phyloP scores from a whole-genome alignment of 1,140 invertebrate species.

The Zaprionus lachaisei region DNA sequence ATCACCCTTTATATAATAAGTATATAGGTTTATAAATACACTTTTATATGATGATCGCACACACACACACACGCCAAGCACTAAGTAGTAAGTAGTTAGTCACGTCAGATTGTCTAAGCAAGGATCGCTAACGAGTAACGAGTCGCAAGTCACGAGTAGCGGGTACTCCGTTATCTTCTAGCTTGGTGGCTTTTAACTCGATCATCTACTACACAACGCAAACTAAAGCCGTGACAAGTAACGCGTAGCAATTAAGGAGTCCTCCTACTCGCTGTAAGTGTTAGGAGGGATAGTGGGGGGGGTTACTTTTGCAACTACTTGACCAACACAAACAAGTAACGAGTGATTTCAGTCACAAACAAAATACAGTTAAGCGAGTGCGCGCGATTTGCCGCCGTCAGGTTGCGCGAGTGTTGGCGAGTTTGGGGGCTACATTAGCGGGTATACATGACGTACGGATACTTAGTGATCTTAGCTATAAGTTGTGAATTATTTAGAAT shows the following conservation, averaged over 20 bases:
- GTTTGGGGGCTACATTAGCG: background rate
- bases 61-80: conserved; percentile 59
- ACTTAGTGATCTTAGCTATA: background rate
- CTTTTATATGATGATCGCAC: conserved; percentile 16
- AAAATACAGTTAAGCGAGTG: conserved; percentile 33
- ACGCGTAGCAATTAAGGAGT: conserved; percentile 2
- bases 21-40: conserved; percentile 15
- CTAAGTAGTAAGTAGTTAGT: conserved; percentile 44
- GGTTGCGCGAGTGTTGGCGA: conserved; percentile 6
- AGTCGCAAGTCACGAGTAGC: conserved; percentile 6
- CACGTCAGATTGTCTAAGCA: conserved; percentile 20
- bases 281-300: background rate
- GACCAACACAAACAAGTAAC: background rate
- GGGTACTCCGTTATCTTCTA: background rate
- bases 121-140: conserved; percentile 8
- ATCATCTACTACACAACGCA: background rate
- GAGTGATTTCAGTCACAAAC: conserved; percentile 17
- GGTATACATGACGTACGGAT: conserved; percentile 1
- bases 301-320: conserved; percentile 2
- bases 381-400: conserved; percentile 26
- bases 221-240: background rate
- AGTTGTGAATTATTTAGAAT: background rate
- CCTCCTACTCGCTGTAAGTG: background rate
- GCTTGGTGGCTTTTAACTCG: background rate
- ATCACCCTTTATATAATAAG: background rate